phyloP scores from a whole-genome alignment of 1,140 invertebrate genomes.

The Trinorchestia longiramus region DNA sequence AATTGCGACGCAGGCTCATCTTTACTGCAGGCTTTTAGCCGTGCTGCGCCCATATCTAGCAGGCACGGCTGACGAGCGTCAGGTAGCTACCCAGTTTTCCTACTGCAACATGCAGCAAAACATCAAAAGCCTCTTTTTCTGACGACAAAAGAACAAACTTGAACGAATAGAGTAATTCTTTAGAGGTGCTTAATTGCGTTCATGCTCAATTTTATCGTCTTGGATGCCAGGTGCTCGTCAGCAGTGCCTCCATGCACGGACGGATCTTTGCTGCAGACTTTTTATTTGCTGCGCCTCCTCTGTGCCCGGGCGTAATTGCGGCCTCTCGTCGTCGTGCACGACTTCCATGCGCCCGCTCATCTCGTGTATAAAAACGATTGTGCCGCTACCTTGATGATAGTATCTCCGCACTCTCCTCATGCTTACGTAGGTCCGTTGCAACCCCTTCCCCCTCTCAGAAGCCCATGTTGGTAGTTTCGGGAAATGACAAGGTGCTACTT shows the following conservation, averaged over 20 bases:
- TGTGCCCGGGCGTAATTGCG: not conserved
- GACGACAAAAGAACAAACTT: not conserved
- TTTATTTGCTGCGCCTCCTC: not conserved
- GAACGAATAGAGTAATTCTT: not conserved
- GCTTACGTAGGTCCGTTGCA: not conserved
- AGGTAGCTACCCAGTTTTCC: not conserved
- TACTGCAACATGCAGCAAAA: not conserved
- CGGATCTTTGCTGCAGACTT: not conserved
- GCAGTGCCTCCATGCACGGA: not conserved
- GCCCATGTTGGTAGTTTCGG: not conserved
- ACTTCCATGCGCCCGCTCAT: not conserved
- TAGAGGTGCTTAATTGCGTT: not conserved
- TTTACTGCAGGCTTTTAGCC: slow-evolving; percentile 37
- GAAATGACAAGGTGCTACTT: not conserved
- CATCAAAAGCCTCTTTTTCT: not conserved
- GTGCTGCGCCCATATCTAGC: not conserved
- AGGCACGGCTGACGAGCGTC: not conserved
- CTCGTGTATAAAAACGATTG: not conserved
- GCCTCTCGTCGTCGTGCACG: not conserved
- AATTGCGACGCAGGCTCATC: slow-evolving; percentile 28
- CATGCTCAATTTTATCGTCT: not conserved
- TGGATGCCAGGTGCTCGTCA: not conserved
- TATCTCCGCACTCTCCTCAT: not conserved
- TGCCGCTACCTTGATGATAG: slow-evolving; percentile 6
- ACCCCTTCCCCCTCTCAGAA: not conserved